Percentiles rank a stretch among this genome's conserved stretches.
These are phyloP conservation scores for Malacoraja senta DNA, from an alignment of 2,797 vertebrate genomes.

Conservation along the genomic window DNA sequence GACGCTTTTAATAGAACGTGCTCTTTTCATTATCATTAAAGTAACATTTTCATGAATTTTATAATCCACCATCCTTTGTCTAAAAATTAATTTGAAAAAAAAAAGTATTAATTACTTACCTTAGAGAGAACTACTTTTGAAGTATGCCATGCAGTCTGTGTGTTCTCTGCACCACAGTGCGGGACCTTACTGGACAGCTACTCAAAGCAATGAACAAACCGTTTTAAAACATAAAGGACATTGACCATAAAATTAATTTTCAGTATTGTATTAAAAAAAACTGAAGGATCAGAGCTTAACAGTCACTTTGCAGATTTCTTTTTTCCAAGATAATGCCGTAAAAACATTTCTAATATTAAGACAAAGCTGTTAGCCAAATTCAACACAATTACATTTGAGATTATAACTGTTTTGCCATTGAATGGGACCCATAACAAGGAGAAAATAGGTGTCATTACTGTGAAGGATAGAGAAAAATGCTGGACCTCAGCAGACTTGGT, in stretches of 20 bases:
- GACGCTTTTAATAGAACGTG: background rate
- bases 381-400: background rate
- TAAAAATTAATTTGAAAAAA: background rate
- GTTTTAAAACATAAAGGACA: background rate
- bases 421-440: background rate
- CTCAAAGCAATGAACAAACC: background rate
- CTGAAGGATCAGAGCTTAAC: background rate
- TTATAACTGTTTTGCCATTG: background rate
- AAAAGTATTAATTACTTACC: conserved; percentile 10
- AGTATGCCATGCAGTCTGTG: background rate
- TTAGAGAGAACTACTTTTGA: background rate
- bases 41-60: conserved; percentile 22
- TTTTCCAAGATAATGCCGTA: background rate
- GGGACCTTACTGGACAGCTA: background rate
- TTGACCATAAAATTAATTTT: conserved; percentile 10
- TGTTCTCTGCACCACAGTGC: background rate
- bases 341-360: background rate
- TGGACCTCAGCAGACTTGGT: background rate
- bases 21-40: conserved; percentile 15
- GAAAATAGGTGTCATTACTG: background rate
- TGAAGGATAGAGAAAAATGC: background rate
- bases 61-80: background rate
- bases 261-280: background rate
- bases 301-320: background rate
- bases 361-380: conserved; percentile 2